A percentile compares a stretch with the other conserved stretches of the same genome.
These are phyloP conservation scores for Colletes collaris DNA, from an alignment of 2,888 invertebrate genomes.

Conservation along the genomic window DNA sequence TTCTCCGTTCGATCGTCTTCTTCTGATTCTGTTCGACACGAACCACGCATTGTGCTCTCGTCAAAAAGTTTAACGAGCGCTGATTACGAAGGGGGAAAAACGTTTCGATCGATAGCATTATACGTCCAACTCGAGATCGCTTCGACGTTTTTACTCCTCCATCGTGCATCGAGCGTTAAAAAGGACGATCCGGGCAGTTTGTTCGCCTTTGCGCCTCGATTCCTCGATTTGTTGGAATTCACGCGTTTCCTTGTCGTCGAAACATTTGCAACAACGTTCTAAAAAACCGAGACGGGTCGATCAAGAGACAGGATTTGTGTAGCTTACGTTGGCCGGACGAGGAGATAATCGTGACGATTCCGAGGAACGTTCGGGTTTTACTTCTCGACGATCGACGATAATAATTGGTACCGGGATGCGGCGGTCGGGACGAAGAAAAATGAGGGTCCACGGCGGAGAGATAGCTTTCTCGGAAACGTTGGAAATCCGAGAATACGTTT, in stretches of 20 bases:
- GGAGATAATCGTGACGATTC: slow-evolving; percentile 57
- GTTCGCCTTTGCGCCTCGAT: no score
- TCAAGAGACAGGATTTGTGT: slow-evolving; percentile 50
- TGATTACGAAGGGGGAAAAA: neutral
- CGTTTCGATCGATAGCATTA: slow-evolving; percentile 23
- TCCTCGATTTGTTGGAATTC: slow-evolving; percentile 3
- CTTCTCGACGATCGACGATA: slow-evolving; percentile 63
- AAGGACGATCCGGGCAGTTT: no score
- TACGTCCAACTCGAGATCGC: slow-evolving; percentile 3
- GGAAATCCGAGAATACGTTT: slow-evolving; percentile 43
- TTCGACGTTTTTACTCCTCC: slow-evolving; percentile 16
- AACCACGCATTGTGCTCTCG: neutral
- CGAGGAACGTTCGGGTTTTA: slow-evolving; percentile 44
- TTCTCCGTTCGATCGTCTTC: slow-evolving; percentile 16
- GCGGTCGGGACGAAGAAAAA: slow-evolving; percentile 46
- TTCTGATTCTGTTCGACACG: slow-evolving; percentile 3
- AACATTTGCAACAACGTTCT: no score
- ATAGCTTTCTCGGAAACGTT: slow-evolving; percentile 53
- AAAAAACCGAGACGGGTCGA: neutral
- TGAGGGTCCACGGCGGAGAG: slow-evolving; percentile 40
- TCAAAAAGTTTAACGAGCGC: slow-evolving; percentile 33
- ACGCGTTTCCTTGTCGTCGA: neutral
- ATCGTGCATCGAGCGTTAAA: slow-evolving; percentile 32
- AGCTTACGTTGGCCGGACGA: slow-evolving; percentile 39
- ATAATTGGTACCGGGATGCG: slow-evolving; percentile 69